Percentiles rank a stretch among this genome's conserved stretches.
phyloP scores from a whole-genome alignment of 2,797 vertebrate species.

The Alca torda region DNA sequence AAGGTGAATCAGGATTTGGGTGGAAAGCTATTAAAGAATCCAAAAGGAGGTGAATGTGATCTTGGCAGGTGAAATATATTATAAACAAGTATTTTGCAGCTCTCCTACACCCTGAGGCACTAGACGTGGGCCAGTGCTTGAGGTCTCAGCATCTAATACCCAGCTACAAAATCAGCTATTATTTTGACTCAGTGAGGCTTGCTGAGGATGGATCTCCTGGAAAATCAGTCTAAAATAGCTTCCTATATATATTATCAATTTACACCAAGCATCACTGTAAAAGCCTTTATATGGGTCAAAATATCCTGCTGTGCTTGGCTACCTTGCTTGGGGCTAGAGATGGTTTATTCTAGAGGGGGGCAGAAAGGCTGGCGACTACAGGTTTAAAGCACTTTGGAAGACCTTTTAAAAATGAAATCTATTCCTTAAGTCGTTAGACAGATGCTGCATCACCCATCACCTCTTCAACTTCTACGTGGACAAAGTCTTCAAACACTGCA shows the following conservation, averaged over 20 bases:
- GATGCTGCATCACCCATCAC: constrained; percentile 71
- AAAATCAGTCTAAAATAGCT: not conserved
- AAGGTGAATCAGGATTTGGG: not conserved
- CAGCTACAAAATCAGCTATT: not conserved
- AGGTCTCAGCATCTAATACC: not conserved
- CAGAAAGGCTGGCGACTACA: not conserved
- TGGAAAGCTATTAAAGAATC: not conserved
- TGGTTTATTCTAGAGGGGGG: not conserved
- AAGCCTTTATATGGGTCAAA: not conserved
- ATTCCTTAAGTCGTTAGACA: constrained; percentile 67
- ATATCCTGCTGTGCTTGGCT: not conserved
- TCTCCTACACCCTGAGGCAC: not conserved
- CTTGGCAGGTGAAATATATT: not conserved
- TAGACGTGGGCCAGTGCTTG: accelerated
- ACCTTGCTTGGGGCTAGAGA: not conserved
- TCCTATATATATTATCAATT: not conserved
- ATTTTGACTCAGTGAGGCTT: not conserved
- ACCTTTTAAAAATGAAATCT: not conserved
- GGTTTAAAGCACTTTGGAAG: not conserved
- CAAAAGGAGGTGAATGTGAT: not conserved
- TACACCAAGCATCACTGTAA: not conserved
- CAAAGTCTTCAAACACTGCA: constrained; percentile 76
- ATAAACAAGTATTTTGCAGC: not conserved
- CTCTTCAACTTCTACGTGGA: constrained; percentile 76
- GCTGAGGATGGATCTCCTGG: not conserved